Evolutionary conservation across 2,888 invertebrate genomes (phyloP), one percentile per base, ranked within the genome.

Genomic region (Coronaproctus castanopsis): DNA sequence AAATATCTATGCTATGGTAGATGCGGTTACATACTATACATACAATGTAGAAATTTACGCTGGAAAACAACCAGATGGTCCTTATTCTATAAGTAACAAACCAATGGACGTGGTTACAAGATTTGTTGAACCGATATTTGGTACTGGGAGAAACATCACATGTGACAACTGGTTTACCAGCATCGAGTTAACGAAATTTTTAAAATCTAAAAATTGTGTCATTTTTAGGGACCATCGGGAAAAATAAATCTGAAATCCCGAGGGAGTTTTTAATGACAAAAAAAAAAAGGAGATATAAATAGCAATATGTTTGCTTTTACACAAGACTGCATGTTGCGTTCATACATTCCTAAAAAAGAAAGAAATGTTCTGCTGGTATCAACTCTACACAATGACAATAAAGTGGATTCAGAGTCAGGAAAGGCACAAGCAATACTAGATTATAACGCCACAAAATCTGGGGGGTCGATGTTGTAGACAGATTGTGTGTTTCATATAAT

Each of bases 11-110:
- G 70, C 61, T 24, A 20, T 62, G 24, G 61, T 59, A 19, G 64
- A 61, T 53, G 49, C 62, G 36, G 56, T 48, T 51, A 58, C 57
- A 50, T 62, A 62, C 52, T 63, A 61, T 52, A 58, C 59, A n/a
- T 50, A 50, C 48, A 63, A 63, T 20, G 24, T 64, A 52, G 63
- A 64, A 64, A 50, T 62, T 48, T 64, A 63, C 57, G 22, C 24
- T 20, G 62, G 61, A 14, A 24, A 23, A 50, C 64, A 65, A 58
- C 57, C 59, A 49, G 53, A 57, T 36, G 62, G 64, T 10, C 62
- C 64, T 10, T 62, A 58, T 57, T n/a, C 50, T 22, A 55, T 62
- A n/a, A 60, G 54, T 20, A 62, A 62, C 48, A 58, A 49, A 57
- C 52, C 62, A 24, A 24, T 23, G 21, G 60, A 19, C 51, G 57